Conservation (phyloP, 2,797 vertebrate genomes). For the Distichodus sexfasciatus region DNA sequence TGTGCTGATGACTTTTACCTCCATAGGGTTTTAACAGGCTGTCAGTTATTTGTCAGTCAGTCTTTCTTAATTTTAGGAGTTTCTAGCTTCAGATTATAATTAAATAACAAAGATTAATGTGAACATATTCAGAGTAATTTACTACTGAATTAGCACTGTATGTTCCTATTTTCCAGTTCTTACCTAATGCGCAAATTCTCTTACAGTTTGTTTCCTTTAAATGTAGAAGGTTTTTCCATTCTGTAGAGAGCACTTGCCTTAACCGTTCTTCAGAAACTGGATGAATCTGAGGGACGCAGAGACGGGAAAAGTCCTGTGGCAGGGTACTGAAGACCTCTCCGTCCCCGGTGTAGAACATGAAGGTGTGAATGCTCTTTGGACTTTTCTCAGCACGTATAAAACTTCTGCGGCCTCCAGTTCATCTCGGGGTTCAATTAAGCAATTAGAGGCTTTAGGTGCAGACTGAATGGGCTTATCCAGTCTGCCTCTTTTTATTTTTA, state of each 20-base stretch:
- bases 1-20: slow-evolving; percentile 31
- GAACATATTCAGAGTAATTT: background rate
- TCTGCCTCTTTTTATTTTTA: no score
- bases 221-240: background rate
- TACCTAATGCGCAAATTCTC: background rate
- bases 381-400: slow-evolving; percentile 1
- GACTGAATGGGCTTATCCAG: background rate
- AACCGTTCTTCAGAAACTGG: slow-evolving; percentile 85
- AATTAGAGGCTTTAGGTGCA: background rate
- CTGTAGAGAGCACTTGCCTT: slow-evolving; percentile 15
- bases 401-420: background rate
- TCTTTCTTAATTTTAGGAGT: background rate
- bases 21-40: background rate
- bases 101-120: no score
- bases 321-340: slow-evolving; percentile 96
- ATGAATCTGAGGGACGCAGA: slow-evolving; percentile 99
- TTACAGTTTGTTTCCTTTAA: background rate
- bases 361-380: slow-evolving; percentile 73
- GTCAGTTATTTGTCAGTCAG: background rate
- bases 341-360: slow-evolving; percentile 96
- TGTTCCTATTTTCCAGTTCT: background rate
- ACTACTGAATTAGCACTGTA: background rate
- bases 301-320: slow-evolving; percentile 97
- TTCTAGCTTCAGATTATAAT: no score
- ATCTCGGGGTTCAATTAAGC: background rate